These are phyloP conservation scores for Idris sp. DNA, from an alignment of 1,140 invertebrate genomes.

Conservation along the genomic window DNA sequence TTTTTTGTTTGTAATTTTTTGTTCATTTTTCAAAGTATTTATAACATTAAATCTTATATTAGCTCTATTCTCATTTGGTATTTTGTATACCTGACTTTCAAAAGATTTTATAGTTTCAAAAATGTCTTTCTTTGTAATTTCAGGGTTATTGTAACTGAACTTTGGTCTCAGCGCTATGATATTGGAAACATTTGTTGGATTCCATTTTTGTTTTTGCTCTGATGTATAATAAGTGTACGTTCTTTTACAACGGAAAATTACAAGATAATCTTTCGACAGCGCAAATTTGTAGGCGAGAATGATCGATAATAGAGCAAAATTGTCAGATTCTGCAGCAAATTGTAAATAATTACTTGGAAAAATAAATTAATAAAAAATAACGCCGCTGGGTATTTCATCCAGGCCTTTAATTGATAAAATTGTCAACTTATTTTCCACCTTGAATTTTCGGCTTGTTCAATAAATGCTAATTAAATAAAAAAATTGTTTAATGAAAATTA, in stretches of 20 bases:
- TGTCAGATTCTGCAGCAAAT: constrained; percentile 6
- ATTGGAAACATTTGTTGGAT: too few relatives aligned
- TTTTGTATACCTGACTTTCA: too few relatives aligned
- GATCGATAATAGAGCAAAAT: constrained; percentile 22
- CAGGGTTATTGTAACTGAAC: too few relatives aligned
- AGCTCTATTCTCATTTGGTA: too few relatives aligned
- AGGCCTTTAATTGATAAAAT: constrained; percentile 13
- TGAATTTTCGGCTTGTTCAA: constrained; percentile 6
- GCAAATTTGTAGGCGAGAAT: constrained; percentile 14
- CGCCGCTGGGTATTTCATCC: not conserved
- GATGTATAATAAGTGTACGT: constrained; percentile 32
- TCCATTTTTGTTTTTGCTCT: too few relatives aligned
- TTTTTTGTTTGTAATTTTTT: too few relatives aligned
- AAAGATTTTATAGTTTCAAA: too few relatives aligned
- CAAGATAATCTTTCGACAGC: constrained; percentile 20
- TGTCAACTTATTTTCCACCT: not conserved
- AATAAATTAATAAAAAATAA: constrained; percentile 18
- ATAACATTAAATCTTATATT: too few relatives aligned
- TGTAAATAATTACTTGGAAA: constrained; percentile 27
- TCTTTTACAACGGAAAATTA: constrained; percentile 29
- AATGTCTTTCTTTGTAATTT: too few relatives aligned
- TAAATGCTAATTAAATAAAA: constrained; percentile 2
- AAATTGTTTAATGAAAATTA: too few relatives aligned
- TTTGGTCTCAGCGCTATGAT: too few relatives aligned
- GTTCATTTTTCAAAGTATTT: too few relatives aligned